Evolutionary conservation across 1,140 invertebrate species (phyloP).

Genomic region (Zaprionus africanus): DNA sequence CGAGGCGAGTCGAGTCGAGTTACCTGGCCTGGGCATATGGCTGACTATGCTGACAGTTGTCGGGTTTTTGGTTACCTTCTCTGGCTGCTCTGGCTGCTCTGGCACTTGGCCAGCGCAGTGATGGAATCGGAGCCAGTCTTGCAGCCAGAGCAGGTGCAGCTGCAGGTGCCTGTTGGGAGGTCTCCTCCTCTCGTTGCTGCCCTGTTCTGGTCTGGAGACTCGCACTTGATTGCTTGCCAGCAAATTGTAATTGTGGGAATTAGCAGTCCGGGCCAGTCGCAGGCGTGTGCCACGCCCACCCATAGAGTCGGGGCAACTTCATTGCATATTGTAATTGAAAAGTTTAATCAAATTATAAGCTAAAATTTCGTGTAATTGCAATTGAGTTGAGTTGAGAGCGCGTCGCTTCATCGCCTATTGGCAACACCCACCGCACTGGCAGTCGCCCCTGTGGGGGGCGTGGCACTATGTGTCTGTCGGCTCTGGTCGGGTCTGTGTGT

Average conservation of each 20-base stretch:
- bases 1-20: conserved; percentile 21
- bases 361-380: conserved; percentile 76
- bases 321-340: conserved; percentile 82
- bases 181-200: neutral
- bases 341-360: conserved; percentile 82
- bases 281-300: conserved; percentile 15
- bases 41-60: conserved; percentile 39
- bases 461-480: neutral
- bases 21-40: conserved; percentile 73
- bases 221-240: conserved; percentile 77
- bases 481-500: conserved; percentile 44
- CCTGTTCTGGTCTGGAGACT: conserved; percentile 16
- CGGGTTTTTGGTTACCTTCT: conserved; percentile 42
- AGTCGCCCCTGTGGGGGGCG: neutral
- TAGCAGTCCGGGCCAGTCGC: conserved; percentile 61
- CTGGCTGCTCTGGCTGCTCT: conserved; percentile 4
- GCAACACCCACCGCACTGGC: conserved; percentile 54
- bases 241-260: conserved; percentile 82
- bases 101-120: conserved; percentile 58
- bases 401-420: conserved; percentile 27
- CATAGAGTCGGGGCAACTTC: conserved; percentile 56
- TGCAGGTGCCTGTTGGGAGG: conserved; percentile 48
- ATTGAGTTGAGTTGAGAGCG: conserved; percentile 66
- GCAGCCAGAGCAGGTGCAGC: conserved; percentile 1
- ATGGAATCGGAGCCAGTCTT: conserved; percentile 29